These are phyloP conservation scores for Metopolophium dirhodum DNA, from an alignment of 1,140 invertebrate species.

Conservation along the genomic window DNA sequence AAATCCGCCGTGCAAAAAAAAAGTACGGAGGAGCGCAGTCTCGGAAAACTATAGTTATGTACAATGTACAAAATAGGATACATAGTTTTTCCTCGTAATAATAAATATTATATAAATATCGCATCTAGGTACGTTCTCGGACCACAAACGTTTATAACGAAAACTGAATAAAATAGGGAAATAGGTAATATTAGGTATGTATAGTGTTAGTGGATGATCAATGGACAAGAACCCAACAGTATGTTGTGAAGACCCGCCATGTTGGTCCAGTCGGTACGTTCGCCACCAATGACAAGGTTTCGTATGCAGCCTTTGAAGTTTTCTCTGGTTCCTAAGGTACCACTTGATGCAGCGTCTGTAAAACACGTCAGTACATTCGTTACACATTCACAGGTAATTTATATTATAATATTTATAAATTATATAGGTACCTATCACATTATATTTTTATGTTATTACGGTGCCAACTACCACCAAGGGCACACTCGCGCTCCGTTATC, in stretches of 20 bases:
- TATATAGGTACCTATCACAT: not conserved
- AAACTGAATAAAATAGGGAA: not conserved
- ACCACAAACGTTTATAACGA: not conserved
- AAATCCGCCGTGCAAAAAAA: not conserved
- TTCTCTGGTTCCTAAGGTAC: constrained; percentile 72
- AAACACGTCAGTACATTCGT: constrained; percentile 58
- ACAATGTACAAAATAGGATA: constrained; percentile 43
- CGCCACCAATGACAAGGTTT: constrained; percentile 76
- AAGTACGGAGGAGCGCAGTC: constrained; percentile 19
- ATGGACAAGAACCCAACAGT: constrained; percentile 82
- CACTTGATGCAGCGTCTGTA: constrained; percentile 72
- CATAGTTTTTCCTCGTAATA: not conserved
- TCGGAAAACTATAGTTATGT: constrained; percentile 29
- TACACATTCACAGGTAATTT: not conserved
- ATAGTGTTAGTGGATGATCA: not conserved
- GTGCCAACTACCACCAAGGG: too few species aligned
- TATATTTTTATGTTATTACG: not conserved
- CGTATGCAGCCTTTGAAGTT: constrained; percentile 92
- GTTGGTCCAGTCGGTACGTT: constrained; percentile 79
- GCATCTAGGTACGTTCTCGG: not conserved
- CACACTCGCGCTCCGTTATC: too few species aligned
- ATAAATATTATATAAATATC: not conserved
- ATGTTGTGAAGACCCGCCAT: constrained; percentile 84
- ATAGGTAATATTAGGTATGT: not conserved
- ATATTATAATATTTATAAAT: not conserved